Conservation (phyloP, 2,888 invertebrate species). For the Aporophyla nigra region DNA sequence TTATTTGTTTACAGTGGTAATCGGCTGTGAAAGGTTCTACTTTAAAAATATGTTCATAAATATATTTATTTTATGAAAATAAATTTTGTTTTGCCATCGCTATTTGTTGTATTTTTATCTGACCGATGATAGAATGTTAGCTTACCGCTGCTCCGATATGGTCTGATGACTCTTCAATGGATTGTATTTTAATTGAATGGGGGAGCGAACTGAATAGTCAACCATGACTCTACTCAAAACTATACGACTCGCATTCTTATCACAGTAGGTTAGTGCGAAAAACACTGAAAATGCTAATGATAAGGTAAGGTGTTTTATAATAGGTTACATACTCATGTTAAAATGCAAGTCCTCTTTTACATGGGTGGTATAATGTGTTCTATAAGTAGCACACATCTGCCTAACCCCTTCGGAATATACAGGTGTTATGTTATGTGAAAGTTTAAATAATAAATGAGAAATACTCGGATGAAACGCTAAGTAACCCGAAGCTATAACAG, state of each 20-base stretch:
- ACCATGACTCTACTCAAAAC: too few species aligned
- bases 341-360: not conserved
- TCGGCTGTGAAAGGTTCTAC: not conserved
- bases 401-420: not conserved
- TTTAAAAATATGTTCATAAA: too few species aligned
- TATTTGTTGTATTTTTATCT: too few species aligned
- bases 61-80: too few species aligned
- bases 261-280: not conserved
- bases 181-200: too few species aligned
- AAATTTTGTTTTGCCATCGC: too few species aligned
- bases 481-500: constrained; percentile 12
- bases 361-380: not conserved
- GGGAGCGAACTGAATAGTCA: too few species aligned
- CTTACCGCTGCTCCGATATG: too few species aligned
- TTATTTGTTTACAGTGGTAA: constrained; percentile 33
- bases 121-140: too few species aligned
- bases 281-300: not conserved
- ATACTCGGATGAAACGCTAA: not conserved
- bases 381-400: not conserved
- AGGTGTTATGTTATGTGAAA: constrained; percentile 6
- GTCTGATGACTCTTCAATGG: too few species aligned
- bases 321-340: not conserved
- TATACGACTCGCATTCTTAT: too few species aligned
- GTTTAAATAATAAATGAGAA: constrained; percentile 25
- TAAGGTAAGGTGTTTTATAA: not conserved